phyloP scores from a whole-genome alignment of 2,888 invertebrate genomes.

The Ormia ochracea region DNA sequence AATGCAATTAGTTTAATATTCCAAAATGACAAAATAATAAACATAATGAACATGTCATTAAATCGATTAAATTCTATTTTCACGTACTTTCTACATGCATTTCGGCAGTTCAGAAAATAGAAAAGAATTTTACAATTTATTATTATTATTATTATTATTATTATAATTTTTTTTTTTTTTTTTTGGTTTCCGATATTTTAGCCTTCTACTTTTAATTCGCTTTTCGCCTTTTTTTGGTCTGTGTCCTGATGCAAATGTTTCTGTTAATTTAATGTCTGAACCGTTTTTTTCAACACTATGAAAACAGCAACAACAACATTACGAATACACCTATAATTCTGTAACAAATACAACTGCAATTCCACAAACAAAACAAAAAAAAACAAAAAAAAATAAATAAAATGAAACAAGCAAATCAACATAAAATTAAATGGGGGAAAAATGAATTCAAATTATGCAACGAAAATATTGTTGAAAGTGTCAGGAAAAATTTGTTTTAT shows the following conservation, averaged over 20 bases:
- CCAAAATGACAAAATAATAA: no score
- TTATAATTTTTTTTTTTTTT: no score
- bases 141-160: no score
- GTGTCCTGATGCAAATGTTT: neutral
- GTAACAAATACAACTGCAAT: neutral
- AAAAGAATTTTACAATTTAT: slow-evolving; percentile 25
- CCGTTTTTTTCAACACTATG: no score
- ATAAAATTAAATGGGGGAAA: slow-evolving; percentile 31
- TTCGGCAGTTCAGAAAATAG: slow-evolving; percentile 41
- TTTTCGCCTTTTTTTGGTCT: neutral
- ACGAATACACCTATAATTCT: neutral
- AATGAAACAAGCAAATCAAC: slow-evolving; percentile 16
- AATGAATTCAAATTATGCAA: neutral
- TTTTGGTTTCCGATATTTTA: slow-evolving; percentile 6
- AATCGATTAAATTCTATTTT: no score
- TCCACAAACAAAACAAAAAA: slow-evolving; percentile 1
- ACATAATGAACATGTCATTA: no score
- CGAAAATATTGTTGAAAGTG: slow-evolving; percentile 2
- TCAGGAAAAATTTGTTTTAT: neutral
- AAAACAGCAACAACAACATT: neutral
- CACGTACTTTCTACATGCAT: neutral
- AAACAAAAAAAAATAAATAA: neutral
- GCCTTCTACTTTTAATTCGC: neutral
- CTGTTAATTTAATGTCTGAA: slow-evolving; percentile 41
- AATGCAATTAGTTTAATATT: no score